phyloP scores from a whole-genome alignment of 2,113 vertebrate genomes.

The Larimichthys polyactis region DNA sequence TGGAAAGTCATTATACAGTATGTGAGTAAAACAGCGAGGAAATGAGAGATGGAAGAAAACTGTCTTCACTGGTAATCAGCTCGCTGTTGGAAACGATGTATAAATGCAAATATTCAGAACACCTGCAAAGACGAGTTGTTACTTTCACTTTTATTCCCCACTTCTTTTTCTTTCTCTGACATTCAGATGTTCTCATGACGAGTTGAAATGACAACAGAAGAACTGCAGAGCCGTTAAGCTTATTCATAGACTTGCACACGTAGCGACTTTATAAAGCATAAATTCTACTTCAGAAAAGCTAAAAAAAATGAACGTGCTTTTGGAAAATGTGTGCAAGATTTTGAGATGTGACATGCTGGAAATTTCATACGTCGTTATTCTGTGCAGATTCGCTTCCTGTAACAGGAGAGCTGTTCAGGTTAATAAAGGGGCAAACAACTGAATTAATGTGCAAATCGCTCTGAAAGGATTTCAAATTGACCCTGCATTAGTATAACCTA shows the following conservation, averaged over 20 bases:
- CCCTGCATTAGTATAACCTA: background rate
- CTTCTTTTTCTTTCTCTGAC: constrained; percentile 1
- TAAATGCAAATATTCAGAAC: constrained; percentile 48
- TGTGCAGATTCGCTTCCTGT: background rate
- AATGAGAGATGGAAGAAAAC: constrained; percentile 26
- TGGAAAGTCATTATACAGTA: constrained; percentile 33
- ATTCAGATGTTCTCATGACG: constrained; percentile 18
- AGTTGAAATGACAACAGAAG: constrained; percentile 6
- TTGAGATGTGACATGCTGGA: background rate
- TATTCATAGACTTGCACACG: constrained; percentile 3
- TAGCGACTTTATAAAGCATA: background rate
- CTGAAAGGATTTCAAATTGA: background rate
- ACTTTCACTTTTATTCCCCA: background rate
- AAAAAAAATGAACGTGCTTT: background rate
- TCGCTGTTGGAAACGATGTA: constrained; percentile 1
- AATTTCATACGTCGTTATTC: background rate
- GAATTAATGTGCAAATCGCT: background rate
- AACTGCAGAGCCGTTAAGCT: background rate
- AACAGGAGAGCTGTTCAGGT: background rate
- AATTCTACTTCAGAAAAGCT: background rate
- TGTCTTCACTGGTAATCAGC: constrained; percentile 29
- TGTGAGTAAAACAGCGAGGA: constrained; percentile 25
- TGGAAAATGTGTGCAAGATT: background rate
- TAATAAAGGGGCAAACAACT: background rate
- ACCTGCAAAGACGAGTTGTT: constrained; percentile 42